A percentile compares a stretch with the other conserved stretches of the same genome.
Conservation (phyloP, 2,113 vertebrate genomes). For the Pterocles gutturalis region DNA sequence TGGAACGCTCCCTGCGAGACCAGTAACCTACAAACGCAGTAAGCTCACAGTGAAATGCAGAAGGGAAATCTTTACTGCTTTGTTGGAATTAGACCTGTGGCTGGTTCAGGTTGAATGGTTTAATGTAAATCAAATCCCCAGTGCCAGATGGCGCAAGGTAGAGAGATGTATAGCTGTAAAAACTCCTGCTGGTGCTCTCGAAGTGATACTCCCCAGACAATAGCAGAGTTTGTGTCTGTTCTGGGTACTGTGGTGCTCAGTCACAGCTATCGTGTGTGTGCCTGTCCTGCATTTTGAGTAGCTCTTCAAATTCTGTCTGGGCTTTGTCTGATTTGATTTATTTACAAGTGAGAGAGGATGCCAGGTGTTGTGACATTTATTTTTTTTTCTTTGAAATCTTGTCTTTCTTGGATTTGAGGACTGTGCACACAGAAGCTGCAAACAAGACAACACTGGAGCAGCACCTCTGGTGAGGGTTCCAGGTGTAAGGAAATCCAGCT, state of each 20-base stretch:
- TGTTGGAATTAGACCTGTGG: not conserved
- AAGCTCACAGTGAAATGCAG: constrained; percentile 16
- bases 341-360: not conserved
- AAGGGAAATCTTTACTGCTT: not conserved
- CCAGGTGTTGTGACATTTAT: too few relatives aligned
- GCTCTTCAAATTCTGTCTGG: not conserved
- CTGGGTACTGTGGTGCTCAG: not conserved
- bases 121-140: constrained; percentile 12
- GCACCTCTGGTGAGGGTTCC: not conserved
- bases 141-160: not conserved
- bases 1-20: not conserved
- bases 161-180: not conserved
- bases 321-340: not conserved
- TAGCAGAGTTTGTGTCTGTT: rapidly evolving
- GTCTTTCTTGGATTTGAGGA: not conserved
- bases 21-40: constrained; percentile 12
- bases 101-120: constrained; percentile 3
- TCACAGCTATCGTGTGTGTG: not conserved
- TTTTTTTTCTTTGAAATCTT: not conserved
- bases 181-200: not conserved
- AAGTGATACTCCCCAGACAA: not conserved
- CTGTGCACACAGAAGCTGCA: rapidly evolving
- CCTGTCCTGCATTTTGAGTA: not conserved
- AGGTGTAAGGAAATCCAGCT: not conserved
- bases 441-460: not conserved